Evolutionary conservation across 2,888 invertebrate genomes (phyloP).

Genomic region (Onchidella celtica): DNA sequence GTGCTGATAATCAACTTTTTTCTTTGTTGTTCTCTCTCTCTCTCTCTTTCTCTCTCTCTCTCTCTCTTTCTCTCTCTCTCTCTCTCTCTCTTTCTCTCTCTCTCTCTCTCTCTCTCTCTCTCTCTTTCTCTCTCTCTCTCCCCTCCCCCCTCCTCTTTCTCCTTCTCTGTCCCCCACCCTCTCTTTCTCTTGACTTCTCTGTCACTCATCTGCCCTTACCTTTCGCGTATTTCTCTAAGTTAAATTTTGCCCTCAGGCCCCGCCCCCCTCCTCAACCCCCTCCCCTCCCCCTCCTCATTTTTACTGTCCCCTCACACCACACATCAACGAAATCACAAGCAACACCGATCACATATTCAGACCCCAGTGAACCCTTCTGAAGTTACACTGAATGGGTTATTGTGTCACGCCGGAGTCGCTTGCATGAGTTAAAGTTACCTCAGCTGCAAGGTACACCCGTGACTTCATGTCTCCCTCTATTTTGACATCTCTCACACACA

Average conservation of each 20-base stretch:
- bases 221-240: neutral
- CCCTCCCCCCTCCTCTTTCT: neutral
- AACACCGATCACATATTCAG: too few relatives aligned
- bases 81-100: neutral
- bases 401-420: too few relatives aligned
- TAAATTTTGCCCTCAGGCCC: neutral
- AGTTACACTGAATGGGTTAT: too few relatives aligned
- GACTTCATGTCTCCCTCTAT: too few relatives aligned
- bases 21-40: constrained; percentile 7
- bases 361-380: too few relatives aligned
- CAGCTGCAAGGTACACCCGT: too few relatives aligned
- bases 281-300: neutral
- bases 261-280: neutral
- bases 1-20: neutral
- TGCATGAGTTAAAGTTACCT: too few relatives aligned
- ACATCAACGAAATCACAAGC: too few relatives aligned
- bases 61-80: neutral
- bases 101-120: constrained; percentile 14
- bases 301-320: neutral
- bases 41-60: constrained; percentile 12
- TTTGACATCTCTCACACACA: too few relatives aligned
- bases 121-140: neutral
- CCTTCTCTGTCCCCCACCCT: neutral
- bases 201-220: too few relatives aligned
- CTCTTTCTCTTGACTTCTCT: neutral